Evolutionary conservation across 2,113 vertebrate genomes (phyloP).

Genomic region (Nannospalax galili): DNA sequence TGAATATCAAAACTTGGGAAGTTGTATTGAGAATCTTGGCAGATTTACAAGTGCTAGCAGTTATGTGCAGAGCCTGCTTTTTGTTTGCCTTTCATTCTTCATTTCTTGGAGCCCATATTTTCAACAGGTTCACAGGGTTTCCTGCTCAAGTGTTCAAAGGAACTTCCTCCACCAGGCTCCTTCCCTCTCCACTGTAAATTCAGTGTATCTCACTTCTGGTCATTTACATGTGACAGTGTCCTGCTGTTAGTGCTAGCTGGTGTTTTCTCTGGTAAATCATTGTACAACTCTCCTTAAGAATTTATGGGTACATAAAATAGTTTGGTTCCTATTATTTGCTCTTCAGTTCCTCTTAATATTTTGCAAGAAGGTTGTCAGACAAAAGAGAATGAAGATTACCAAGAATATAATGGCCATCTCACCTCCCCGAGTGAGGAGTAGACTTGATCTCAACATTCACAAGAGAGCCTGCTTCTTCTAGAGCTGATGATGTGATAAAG

Average conservation of each 20-base stretch:
- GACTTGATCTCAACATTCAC: background rate
- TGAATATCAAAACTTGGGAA: slow-evolving; percentile 84
- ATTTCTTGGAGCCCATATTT: slow-evolving; percentile 77
- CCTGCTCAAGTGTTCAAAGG: slow-evolving; percentile 56
- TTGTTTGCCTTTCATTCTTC: background rate
- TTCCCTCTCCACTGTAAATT: slow-evolving; percentile 1
- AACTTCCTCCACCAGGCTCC: slow-evolving; percentile 48
- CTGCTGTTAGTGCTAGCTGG: background rate
- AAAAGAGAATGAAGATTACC: background rate
- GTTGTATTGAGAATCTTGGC: slow-evolving; percentile 83
- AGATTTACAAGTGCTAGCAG: slow-evolving; percentile 82
- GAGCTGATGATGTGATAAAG: background rate
- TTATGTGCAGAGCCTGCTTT: slow-evolving; percentile 75
- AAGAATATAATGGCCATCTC: background rate
- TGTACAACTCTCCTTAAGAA: background rate
- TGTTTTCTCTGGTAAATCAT: background rate
- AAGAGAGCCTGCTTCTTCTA: background rate
- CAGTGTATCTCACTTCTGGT: slow-evolving; percentile 34
- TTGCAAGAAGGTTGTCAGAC: background rate
- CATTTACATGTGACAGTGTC: slow-evolving; percentile 36
- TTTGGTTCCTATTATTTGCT: background rate
- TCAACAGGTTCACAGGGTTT: slow-evolving; percentile 78
- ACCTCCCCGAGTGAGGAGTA: background rate
- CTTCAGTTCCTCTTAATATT: background rate
- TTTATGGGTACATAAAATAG: background rate